Conservation (phyloP, 2,113 vertebrate genomes). For the Puntigrus tetrazona region DNA sequence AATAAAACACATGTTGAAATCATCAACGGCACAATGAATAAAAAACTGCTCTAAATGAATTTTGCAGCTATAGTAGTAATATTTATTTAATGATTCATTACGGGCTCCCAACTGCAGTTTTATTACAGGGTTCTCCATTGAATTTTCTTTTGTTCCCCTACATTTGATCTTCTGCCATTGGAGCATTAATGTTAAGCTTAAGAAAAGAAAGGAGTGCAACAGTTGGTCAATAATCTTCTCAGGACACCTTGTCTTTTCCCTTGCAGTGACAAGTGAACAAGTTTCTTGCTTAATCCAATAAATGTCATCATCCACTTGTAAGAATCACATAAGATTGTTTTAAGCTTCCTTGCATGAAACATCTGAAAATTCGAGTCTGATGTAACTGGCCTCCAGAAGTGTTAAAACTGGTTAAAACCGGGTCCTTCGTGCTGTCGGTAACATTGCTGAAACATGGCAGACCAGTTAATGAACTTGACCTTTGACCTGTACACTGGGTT, state of each 20-base stretch:
- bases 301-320: background rate
- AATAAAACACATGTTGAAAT: background rate
- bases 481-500: slow-evolving; percentile 13
- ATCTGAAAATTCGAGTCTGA: background rate
- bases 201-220: background rate
- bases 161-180: slow-evolving; percentile 1
- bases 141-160: background rate
- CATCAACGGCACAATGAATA: too few relatives aligned
- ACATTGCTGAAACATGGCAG: slow-evolving; percentile 21
- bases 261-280: background rate
- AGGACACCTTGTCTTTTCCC: background rate
- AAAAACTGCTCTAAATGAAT: too few relatives aligned
- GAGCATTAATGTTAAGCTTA: background rate
- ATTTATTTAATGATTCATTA: background rate
- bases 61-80: background rate
- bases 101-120: background rate
- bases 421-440: background rate
- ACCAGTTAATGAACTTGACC: slow-evolving; percentile 32
- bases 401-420: background rate
- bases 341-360: slow-evolving; percentile 5
- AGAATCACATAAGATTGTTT: background rate
- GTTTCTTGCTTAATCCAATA: background rate
- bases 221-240: background rate
- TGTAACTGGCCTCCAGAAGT: background rate
- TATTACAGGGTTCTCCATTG: background rate